Evolutionary conservation across 2,113 vertebrate species (phyloP).

Genomic region (Pterocles gutturalis): DNA sequence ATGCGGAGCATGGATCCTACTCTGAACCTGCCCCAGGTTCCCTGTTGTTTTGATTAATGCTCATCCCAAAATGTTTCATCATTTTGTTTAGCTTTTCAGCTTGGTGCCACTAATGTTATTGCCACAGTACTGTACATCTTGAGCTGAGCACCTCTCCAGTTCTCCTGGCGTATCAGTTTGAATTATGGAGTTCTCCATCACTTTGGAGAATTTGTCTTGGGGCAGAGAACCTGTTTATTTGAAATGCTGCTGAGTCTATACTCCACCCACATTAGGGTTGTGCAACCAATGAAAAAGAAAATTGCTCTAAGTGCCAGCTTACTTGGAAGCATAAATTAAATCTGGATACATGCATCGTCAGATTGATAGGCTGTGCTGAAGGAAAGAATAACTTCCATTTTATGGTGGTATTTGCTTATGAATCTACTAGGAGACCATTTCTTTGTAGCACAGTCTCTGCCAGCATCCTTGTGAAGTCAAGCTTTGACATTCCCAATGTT

Average conservation of each 20-base stretch:
- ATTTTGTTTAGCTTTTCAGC: background rate
- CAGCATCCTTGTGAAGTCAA: background rate
- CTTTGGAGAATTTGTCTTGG: background rate
- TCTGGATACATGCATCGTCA: background rate
- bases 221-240: background rate
- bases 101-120: background rate
- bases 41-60: background rate
- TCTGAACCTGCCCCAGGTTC: background rate
- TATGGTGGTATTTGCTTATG: background rate
- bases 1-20: background rate
- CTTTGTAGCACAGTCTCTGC: background rate
- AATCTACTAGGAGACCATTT: background rate
- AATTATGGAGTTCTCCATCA: background rate
- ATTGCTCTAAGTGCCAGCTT: conserved; percentile 1
- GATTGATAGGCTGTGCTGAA: background rate
- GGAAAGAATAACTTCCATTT: background rate
- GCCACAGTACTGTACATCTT: background rate
- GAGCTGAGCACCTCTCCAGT: background rate
- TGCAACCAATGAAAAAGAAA: background rate
- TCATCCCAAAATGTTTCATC: background rate
- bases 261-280: background rate
- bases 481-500: background rate
- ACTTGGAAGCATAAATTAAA: background rate
- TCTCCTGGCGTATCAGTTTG: background rate
- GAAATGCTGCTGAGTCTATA: background rate